Base-by-base conservation (phyloP, 2,113 vertebrate species). In the Psittacara wagleri region DNA sequence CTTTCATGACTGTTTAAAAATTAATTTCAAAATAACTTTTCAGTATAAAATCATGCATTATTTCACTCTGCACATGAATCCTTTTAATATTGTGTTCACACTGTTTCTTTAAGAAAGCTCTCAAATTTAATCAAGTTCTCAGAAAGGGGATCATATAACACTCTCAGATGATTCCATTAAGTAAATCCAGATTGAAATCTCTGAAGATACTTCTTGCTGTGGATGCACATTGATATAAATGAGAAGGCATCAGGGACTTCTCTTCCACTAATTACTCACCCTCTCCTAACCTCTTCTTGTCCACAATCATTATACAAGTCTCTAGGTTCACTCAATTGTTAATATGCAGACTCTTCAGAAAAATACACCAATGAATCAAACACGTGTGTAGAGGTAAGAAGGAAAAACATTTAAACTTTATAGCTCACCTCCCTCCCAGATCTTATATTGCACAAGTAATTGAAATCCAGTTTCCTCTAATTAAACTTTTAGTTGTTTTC, bases 1-100 rank as follows among this genome's bases (percentile, higher is more conserved):
- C 76, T 92, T 83, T 95, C 41, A 75, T 76, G 46, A 77, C 79
- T 86, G 28, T 92, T 86, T 74, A 86, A 86, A 94, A 90, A 83
- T 75, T 64, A 83, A 73, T 86, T 97, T 92, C 69, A 91, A 89
- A 95, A 68, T 83, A 79, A 78, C 4, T 74, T 51, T 76, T 81
- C n/a, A 83, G 13, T 83, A 62, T 68, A 78, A 80, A 79, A 61
- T 92, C 46, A 89, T 82, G 33, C 51, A 74, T 94, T 87, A 22
- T 88, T 92, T 91, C 54, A 76, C 27, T 48, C 6, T n/a, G 9
- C 18, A 66, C 11, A 7, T 57, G 35, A 88, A 70, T 80, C 41
- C 3, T 62, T 64, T 68, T 86, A 83, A 80, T 75, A 22, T 2
- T 44, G 12, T 55, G 25, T 77, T 80, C 35, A 51, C 59, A 27